phyloP scores from a whole-genome alignment of 2,888 invertebrate genomes.

The Hedychridium roseum region DNA sequence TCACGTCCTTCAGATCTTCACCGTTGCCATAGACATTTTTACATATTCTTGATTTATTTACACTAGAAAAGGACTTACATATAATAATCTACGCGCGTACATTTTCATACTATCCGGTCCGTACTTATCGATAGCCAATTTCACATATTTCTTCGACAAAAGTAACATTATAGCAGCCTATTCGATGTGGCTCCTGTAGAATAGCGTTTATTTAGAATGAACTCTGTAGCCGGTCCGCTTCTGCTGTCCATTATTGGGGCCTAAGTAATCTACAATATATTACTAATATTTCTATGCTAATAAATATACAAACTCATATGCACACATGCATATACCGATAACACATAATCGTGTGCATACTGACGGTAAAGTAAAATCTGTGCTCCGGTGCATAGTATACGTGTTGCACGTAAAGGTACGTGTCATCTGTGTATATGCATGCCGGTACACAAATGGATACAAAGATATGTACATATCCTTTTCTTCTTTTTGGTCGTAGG shows the following conservation, averaged over 20 bases:
- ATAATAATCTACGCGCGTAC: constrained; percentile 16
- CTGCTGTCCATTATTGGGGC: constrained; percentile 19
- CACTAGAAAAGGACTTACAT: constrained; percentile 37
- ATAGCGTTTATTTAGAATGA: constrained; percentile 40
- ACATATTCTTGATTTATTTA: constrained; percentile 32
- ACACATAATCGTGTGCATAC: constrained; percentile 21
- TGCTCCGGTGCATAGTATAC: constrained; percentile 19
- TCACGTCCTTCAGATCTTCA: constrained; percentile 27
- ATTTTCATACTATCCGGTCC: constrained; percentile 35
- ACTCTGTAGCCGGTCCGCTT: constrained; percentile 18
- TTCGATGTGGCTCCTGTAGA: constrained; percentile 18
- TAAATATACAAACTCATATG: constrained; percentile 14
- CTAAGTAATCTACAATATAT: constrained; percentile 18
- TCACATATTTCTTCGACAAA: constrained; percentile 23
- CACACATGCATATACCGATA: constrained; percentile 16
- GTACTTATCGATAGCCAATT: constrained; percentile 33
- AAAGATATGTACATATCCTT: constrained; percentile 29
- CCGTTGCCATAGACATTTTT: constrained; percentile 26
- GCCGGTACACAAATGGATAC: constrained; percentile 16
- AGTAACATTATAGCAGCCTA: constrained; percentile 23
- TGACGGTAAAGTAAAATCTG: constrained; percentile 17
- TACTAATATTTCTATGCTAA: constrained; percentile 56
- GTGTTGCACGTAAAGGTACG: constrained; percentile 20
- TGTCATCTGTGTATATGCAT: constrained; percentile 14
- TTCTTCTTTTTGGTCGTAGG: constrained; percentile 13